Evolutionary conservation across 2,888 invertebrate genomes (phyloP).

Genomic region (Rhagophthalmus giganteus): DNA sequence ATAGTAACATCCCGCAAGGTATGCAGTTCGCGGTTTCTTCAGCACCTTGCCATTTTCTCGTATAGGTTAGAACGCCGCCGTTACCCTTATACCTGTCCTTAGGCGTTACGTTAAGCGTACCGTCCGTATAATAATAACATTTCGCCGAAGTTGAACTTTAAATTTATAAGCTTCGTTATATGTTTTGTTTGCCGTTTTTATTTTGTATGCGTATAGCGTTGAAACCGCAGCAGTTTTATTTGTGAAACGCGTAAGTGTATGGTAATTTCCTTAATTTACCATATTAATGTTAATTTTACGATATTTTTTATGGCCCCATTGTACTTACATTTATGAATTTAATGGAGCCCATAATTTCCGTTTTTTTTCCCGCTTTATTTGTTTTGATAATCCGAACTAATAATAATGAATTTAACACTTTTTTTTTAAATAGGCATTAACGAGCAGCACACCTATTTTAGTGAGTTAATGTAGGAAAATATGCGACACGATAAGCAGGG

Average conservation of each 20-base stretch:
- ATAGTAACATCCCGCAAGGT: conserved; percentile 19
- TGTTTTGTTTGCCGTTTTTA: conserved; percentile 28
- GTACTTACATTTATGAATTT: conserved; percentile 6
- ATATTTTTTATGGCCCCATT: conserved; percentile 2
- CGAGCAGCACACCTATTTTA: too few relatives aligned
- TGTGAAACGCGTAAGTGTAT: conserved; percentile 7
- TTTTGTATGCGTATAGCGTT: conserved; percentile 19
- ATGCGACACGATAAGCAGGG: too few relatives aligned
- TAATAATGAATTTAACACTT: background rate
- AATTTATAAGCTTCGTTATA: conserved; percentile 34
- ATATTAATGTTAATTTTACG: conserved; percentile 15
- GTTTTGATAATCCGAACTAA: background rate
- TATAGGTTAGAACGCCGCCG: conserved; percentile 11
- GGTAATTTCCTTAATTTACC: conserved; percentile 17
- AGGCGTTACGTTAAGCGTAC: conserved; percentile 19
- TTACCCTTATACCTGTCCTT: conserved; percentile 23
- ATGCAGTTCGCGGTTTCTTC: conserved; percentile 20
- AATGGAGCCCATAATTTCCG: conserved; percentile 5
- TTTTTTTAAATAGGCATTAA: background rate
- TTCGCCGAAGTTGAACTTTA: conserved; percentile 33
- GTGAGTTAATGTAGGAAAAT: too few relatives aligned
- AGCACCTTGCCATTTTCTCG: too few relatives aligned
- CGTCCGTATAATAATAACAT: conserved; percentile 32
- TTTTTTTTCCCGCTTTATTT: conserved; percentile 3
- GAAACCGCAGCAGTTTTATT: conserved; percentile 13